phyloP scores from a whole-genome alignment of 2,113 vertebrate species.

The Chelonoidis abingdonii region DNA sequence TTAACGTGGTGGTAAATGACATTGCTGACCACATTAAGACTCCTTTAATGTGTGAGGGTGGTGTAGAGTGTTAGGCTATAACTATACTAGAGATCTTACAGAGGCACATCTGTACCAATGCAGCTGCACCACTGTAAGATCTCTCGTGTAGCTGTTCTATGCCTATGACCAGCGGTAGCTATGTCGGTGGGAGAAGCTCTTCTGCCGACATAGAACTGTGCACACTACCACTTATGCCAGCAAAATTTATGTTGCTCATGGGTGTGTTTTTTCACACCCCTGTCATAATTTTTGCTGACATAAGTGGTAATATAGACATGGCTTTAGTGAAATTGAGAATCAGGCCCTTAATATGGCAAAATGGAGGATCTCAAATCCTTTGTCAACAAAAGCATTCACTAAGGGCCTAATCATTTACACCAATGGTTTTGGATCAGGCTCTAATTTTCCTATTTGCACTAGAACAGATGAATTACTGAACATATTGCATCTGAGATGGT shows the following conservation, averaged over 20 bases:
- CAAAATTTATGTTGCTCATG: no score
- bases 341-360: neutral
- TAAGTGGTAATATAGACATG: no score
- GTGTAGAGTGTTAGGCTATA: neutral
- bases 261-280: no score
- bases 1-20: neutral
- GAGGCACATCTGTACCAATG: no score
- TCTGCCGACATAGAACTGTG: no score
- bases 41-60: neutral
- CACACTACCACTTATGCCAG: no score
- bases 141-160: no score
- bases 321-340: neutral
- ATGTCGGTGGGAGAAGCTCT: no score
- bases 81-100: no score
- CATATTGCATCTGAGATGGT: neutral
- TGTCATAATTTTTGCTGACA: no score
- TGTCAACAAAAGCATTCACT: neutral
- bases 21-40: neutral
- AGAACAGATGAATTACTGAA: accelerated
- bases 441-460: neutral
- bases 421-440: neutral
- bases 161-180: no score
- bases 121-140: no score
- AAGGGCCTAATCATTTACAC: neutral
- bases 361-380: neutral